phyloP scores from a whole-genome alignment of 2,888 invertebrate species.

The Automeris io region DNA sequence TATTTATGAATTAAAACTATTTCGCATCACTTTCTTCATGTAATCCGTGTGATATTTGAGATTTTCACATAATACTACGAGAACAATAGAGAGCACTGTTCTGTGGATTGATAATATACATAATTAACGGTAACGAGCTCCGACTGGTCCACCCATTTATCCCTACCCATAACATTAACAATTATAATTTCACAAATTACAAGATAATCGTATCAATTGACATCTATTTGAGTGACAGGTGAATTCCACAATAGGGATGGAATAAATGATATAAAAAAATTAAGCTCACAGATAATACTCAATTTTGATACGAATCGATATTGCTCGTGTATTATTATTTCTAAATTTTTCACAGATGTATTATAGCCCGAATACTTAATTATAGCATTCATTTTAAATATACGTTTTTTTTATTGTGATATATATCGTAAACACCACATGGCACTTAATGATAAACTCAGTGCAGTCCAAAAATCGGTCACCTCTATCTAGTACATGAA shows the following conservation, averaged over 20 bases:
- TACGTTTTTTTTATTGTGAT: no score
- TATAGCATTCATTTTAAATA: no score
- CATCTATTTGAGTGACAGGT: slow-evolving; percentile 12
- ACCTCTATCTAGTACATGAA: no score
- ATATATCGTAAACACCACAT: no score
- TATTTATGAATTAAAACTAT: slow-evolving; percentile 33
- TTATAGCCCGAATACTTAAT: no score
- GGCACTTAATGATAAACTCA: no score
- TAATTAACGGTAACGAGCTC: slow-evolving; percentile 42
- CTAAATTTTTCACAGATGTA: no score
- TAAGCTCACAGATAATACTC: no score
- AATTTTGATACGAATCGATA: no score
- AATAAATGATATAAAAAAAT: no score
- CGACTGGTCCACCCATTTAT: slow-evolving; percentile 27
- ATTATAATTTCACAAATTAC: slow-evolving; percentile 7
- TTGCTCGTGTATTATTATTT: no score
- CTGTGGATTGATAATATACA: slow-evolving; percentile 47
- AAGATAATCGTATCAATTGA: slow-evolving; percentile 12
- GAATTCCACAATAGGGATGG: slow-evolving; percentile 4
- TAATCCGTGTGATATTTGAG: slow-evolving; percentile 51
- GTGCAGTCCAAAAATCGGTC: no score
- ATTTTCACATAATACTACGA: slow-evolving; percentile 50
- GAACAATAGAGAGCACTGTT: slow-evolving; percentile 53
- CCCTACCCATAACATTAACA: slow-evolving; percentile 29
- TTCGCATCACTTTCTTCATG: slow-evolving; percentile 53